A percentile compares a stretch with the other conserved stretches of the same genome.
These are phyloP conservation scores for Scolopax mira DNA, from an alignment of 2,113 vertebrate genomes.

Conservation along the genomic window DNA sequence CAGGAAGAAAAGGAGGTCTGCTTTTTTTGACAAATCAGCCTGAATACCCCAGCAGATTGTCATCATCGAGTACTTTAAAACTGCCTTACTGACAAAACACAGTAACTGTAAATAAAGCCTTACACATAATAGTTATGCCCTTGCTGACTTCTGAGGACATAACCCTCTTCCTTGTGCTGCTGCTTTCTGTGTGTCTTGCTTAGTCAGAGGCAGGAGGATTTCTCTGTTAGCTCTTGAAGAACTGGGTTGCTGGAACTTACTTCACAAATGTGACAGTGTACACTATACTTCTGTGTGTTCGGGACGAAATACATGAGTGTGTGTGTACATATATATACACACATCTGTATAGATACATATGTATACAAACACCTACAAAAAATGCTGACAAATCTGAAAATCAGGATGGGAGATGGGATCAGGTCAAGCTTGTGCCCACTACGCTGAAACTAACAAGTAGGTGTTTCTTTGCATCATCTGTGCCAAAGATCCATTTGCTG, in stretches of 20 bases:
- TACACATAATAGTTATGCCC: background rate
- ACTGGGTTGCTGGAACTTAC: background rate
- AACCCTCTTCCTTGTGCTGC: background rate
- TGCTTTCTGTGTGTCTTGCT: background rate
- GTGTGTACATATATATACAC: too few species aligned
- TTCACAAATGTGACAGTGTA: background rate
- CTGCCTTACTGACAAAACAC: background rate
- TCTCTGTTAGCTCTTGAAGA: background rate
- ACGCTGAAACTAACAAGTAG: background rate
- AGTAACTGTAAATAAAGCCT: background rate
- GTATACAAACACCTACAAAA: background rate
- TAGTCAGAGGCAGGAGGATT: background rate
- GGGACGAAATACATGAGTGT: background rate
- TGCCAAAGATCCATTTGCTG: background rate
- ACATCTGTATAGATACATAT: accelerated
- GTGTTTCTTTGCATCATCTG: background rate
- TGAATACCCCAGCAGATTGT: background rate
- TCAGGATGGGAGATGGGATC: background rate
- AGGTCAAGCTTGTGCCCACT: background rate
- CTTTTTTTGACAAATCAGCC: background rate
- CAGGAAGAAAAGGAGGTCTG: background rate
- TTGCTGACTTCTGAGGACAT: background rate
- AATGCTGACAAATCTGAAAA: background rate
- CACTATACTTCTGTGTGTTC: background rate
- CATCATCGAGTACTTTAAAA: background rate